phyloP scores from a whole-genome alignment of 2,888 invertebrate species.

The Caenorhabditis zanzibari region DNA sequence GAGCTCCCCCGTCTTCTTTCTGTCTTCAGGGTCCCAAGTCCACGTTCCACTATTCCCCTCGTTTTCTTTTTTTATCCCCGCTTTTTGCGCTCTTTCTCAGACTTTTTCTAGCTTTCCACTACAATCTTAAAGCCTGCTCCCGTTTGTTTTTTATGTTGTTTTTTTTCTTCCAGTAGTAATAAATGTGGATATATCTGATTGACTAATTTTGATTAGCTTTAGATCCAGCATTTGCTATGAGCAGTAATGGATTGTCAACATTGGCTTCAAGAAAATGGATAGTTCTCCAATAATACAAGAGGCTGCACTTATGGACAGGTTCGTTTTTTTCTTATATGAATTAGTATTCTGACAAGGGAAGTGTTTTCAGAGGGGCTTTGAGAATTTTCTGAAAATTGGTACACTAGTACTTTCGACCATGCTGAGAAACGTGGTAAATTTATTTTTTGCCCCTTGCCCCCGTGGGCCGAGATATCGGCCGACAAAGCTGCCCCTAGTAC shows the following conservation, averaged over 20 bases:
- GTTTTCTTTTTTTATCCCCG: constrained; percentile 43
- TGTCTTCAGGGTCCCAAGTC: constrained; percentile 44
- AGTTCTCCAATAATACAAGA: background rate
- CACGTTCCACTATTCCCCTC: constrained; percentile 54
- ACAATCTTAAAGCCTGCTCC: constrained; percentile 27
- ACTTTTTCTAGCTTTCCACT: constrained; percentile 45
- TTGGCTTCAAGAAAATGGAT: constrained; percentile 36
- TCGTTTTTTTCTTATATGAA: constrained; percentile 14
- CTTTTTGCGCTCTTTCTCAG: constrained; percentile 33
- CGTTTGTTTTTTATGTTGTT: constrained; percentile 27
- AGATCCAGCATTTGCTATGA: constrained; percentile 34
- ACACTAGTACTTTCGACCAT: too few relatives aligned
- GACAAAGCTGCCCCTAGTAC: too few relatives aligned
- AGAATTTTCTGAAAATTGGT: too few relatives aligned
- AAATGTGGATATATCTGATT: background rate
- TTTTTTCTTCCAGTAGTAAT: constrained; percentile 13
- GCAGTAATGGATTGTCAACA: background rate
- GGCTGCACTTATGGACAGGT: constrained; percentile 57
- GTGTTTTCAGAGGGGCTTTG: too few relatives aligned
- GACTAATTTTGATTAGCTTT: background rate
- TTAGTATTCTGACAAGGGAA: too few relatives aligned
- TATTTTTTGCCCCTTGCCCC: too few relatives aligned
- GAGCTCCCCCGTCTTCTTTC: constrained; percentile 29
- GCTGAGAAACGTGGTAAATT: too few relatives aligned
- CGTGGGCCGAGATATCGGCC: too few relatives aligned